Evolutionary conservation across 2,113 vertebrate genomes (phyloP).

Genomic region (Dolichotis patagonum): DNA sequence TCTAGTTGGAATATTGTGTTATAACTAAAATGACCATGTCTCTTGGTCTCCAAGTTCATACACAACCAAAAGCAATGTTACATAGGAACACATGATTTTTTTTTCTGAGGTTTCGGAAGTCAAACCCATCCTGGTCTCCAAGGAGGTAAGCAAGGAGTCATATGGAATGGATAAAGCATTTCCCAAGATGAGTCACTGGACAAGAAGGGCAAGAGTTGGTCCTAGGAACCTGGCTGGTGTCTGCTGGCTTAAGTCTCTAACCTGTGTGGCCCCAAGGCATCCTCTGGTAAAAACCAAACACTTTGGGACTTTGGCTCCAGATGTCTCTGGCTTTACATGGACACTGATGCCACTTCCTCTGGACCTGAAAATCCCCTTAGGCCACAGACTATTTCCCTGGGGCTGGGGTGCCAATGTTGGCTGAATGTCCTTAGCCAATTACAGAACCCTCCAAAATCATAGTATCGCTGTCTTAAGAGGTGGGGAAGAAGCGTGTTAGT

Average conservation of each 20-base stretch:
- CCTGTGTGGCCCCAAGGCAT: not conserved
- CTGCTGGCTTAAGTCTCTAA: not conserved
- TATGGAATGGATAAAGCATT: not conserved
- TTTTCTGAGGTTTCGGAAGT: not conserved
- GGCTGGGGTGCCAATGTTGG: not conserved
- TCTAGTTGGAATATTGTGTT: not conserved
- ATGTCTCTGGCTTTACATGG: not conserved
- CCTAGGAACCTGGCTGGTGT: not conserved
- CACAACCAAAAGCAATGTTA: not conserved
- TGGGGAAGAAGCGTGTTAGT: not conserved
- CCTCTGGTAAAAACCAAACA: not conserved
- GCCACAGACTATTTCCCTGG: not conserved
- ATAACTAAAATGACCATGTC: not conserved
- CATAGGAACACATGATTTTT: not conserved
- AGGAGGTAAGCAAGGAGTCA: not conserved
- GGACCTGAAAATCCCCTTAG: not conserved
- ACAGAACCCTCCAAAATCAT: not conserved
- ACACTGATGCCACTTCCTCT: not conserved
- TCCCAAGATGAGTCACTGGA: not conserved
- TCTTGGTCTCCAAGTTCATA: not conserved
- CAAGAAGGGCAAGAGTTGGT: not conserved
- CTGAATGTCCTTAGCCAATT: not conserved
- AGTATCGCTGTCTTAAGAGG: not conserved
- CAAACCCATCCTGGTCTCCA: not conserved
- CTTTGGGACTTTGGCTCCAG: not conserved